Evolutionary conservation across 2,888 invertebrate species (phyloP), one percentile per base, ranked within the genome.

Genomic region (Caprella mutica): DNA sequence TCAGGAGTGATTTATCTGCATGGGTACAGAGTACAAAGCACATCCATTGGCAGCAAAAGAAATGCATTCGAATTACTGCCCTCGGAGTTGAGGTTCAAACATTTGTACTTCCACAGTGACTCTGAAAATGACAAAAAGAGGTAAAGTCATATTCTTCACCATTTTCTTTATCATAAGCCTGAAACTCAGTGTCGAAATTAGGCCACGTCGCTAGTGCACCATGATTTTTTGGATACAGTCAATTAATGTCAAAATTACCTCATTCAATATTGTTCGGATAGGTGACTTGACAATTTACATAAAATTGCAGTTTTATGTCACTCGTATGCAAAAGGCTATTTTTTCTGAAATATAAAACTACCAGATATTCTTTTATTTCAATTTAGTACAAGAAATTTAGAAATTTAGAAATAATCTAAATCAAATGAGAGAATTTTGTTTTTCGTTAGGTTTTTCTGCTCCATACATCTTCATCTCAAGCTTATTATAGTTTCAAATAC

Each of bases 111-210:
- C 76, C 85, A 87, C 71, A 86, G 92, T 0, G 93, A 94, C 71
- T 86, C 90, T 12, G 93, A 94, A 74, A 86, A 90, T 78, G 94
- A 94, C 71, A 87, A 86, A 72, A 90, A 90, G 76, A 82, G 92
- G 93, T 92, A 71, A 68, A 67, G 27, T 40, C n/a, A n/a, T 4
- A 38, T 38, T 38, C n/a, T 38, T 38, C n/a, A 17, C 19, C n/a
- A 17, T 38, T 4, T 38, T 38, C n/a, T 3, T 3, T 17, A 17
- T 38, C n/a, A 17, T 38, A 38, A 17, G n/a, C 19, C 38, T 38
- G n/a, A 23, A 43, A 21, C 8, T 9, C 40, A 12, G n/a, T 40
- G 40, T 12, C 6, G 8, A 5, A 6, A 8, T 14, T 33, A 9
- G 8, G 14, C 33, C 33, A 33, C 8, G 8, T 33, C 8, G 33